Evolutionary conservation across 1,140 invertebrate genomes (phyloP).

Genomic region (Marisa cornuarietis): DNA sequence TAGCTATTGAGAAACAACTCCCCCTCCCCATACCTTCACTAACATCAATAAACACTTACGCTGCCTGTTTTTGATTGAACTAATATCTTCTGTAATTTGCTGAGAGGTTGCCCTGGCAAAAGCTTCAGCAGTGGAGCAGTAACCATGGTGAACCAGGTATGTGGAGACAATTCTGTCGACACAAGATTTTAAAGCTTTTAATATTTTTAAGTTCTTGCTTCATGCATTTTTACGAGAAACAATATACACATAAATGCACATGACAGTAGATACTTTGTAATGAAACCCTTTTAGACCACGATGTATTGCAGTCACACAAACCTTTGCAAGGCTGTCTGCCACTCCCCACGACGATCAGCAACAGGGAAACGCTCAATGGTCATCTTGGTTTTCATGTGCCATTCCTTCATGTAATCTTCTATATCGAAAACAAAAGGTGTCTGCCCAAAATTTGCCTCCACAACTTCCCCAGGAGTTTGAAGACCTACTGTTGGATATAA

Average conservation of each 20-base stretch:
- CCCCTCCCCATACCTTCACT: not conserved
- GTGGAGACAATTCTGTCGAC: slow-evolving; percentile 89
- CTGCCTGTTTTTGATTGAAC: slow-evolving; percentile 96
- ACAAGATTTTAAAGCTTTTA: slow-evolving; percentile 7
- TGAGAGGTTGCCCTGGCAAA: slow-evolving; percentile 91
- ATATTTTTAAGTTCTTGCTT: too few species aligned
- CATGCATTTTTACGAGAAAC: not conserved
- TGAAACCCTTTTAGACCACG: too few species aligned
- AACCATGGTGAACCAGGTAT: slow-evolving; percentile 97
- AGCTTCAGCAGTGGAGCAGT: slow-evolving; percentile 95
- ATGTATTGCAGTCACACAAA: slow-evolving; percentile 58
- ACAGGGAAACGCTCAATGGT: slow-evolving; percentile 90
- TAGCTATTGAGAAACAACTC: not conserved
- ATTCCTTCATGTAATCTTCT: slow-evolving; percentile 92
- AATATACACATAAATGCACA: not conserved
- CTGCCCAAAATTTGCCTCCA: slow-evolving; percentile 99
- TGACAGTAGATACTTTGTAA: too few species aligned
- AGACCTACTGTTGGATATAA: slow-evolving; percentile 98
- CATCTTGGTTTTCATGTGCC: slow-evolving; percentile 80
- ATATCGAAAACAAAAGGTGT: slow-evolving; percentile 98
- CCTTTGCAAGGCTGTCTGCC: slow-evolving; percentile 91
- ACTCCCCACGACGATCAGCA: slow-evolving; percentile 86
- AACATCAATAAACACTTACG: slow-evolving; percentile 70
- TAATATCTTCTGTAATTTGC: slow-evolving; percentile 90
- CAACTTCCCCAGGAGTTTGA: slow-evolving; percentile 97